Conservation (phyloP, 2,888 invertebrate genomes). For the Steromphala cineraria region DNA sequence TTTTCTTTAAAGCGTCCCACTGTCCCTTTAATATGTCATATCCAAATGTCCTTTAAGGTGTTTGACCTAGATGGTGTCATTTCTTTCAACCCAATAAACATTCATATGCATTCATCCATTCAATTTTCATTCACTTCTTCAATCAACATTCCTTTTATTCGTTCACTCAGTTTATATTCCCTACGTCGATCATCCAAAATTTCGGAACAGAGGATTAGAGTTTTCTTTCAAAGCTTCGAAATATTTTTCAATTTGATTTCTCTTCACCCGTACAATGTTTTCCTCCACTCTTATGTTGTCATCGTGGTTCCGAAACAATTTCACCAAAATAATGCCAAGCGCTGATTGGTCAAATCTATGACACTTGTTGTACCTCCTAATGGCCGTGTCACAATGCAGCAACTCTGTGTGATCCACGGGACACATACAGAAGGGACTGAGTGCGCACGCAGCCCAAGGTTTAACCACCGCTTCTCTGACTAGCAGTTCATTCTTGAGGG, state of each 20-base stretch:
- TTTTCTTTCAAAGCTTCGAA: not conserved
- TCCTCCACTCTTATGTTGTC: not conserved
- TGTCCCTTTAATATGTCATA: no score
- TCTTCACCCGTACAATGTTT: not conserved
- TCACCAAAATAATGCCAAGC: constrained; percentile 15
- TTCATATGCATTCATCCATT: no score
- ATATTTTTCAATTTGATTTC: not conserved
- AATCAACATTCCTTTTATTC: no score
- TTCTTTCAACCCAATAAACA: no score
- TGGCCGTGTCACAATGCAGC: not conserved
- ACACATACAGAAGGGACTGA: constrained; percentile 20
- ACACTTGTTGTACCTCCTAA: constrained; percentile 22
- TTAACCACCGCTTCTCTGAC: not conserved
- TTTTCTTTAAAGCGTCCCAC: no score
- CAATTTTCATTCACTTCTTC: no score
- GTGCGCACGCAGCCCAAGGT: constrained; percentile 24
- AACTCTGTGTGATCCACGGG: not conserved
- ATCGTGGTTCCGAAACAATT: constrained; percentile 19
- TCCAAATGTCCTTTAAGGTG: no score
- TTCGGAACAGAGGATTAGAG: no score
- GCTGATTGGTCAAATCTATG: constrained; percentile 29
- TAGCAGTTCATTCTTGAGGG: constrained; percentile 10
- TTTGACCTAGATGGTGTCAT: no score
- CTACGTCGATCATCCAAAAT: no score
- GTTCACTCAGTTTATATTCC: no score